Base-by-base conservation (phyloP, 2,888 invertebrate genomes). In the Thumatha senex region DNA sequence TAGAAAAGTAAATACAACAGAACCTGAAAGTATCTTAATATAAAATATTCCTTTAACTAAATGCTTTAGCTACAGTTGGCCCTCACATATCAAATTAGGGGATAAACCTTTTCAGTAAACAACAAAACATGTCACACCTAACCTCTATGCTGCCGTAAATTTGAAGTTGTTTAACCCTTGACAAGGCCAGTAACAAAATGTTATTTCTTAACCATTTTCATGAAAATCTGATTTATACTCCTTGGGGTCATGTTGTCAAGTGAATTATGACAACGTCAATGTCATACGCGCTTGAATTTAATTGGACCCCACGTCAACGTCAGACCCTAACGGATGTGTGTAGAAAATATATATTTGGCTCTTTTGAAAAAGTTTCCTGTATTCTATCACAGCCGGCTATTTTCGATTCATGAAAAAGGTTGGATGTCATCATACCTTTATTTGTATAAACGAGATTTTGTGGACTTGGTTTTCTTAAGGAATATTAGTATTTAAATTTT, bases 251-350 rank as follows among this genome's bases (percentile, higher is more conserved):
- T 34, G 40, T 40, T 46, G 49, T 58, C 57, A 59, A 59, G 56
- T 61, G 54, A 65, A 56, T 72, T 66, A 74, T 66, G 63, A 66
- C 46, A 44, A 12, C 47, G 48, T 61, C 49, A 54, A 44, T 29
- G 52, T 60, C 56, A 66, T 44, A 51, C 52, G 54, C 52, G 46
- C 42, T 43, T 48, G 36, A 51, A 46, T 67, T 60, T 67, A 67
- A 67, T 67, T 69, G 63, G 55, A 44, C 54, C 67, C 67, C 67
- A 56, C 44, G 49, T 67, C 67, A 67, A 67, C 54, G 70, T 69
- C 70, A 69, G 34, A 18, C 35, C 34, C 34, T 14, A 33, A 45
- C 42, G 58, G 51, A 58, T 57, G 49, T 45, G 50, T 52, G 63
- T 48, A 51, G 38, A 53, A 65, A 67, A 66, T 67, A 56, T 56